Conservation (phyloP, 2,888 invertebrate genomes). For the Panzeria rudis region DNA sequence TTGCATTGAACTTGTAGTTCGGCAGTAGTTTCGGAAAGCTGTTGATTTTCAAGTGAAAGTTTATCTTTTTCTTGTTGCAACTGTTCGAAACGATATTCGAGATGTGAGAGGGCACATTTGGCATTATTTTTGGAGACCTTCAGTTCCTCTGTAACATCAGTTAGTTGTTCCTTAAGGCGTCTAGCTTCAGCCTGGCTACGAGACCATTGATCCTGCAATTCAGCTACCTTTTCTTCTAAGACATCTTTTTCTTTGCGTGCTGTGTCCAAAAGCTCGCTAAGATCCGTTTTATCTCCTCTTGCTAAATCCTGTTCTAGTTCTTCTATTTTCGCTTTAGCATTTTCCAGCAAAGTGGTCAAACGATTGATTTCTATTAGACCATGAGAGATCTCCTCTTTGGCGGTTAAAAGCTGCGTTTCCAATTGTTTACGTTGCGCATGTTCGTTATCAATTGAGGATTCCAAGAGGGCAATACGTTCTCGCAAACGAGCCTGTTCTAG, state of each 20-base stretch:
- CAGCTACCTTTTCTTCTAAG: slow-evolving; percentile 88
- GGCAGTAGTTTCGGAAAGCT: slow-evolving; percentile 89
- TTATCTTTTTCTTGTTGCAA: slow-evolving; percentile 89
- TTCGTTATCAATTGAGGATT: slow-evolving; percentile 89
- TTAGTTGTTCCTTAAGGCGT: slow-evolving; percentile 88
- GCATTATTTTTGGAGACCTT: slow-evolving; percentile 93
- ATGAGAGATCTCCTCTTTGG: slow-evolving; percentile 90
- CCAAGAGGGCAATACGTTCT: slow-evolving; percentile 89
- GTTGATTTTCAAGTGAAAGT: slow-evolving; percentile 88
- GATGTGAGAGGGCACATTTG: slow-evolving; percentile 92
- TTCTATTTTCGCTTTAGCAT: slow-evolving; percentile 92
- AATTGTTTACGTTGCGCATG: slow-evolving; percentile 90
- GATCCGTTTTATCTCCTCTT: slow-evolving; percentile 88
- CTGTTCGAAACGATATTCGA: slow-evolving; percentile 91
- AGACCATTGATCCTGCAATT: slow-evolving; percentile 88
- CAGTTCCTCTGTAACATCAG: slow-evolving; percentile 88
- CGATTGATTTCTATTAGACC: slow-evolving; percentile 92
- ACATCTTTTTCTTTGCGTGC: slow-evolving; percentile 90
- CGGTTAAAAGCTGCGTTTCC: slow-evolving; percentile 89
- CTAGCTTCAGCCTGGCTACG: slow-evolving; percentile 88
- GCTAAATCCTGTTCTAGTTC: slow-evolving; percentile 88
- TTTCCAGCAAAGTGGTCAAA: slow-evolving; percentile 90
- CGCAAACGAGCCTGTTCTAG: slow-evolving; percentile 87
- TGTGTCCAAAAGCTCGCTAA: slow-evolving; percentile 88
- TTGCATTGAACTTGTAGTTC: slow-evolving; percentile 86